Conservation (phyloP, 2,888 invertebrate species). For the Euzophera pinguis region DNA sequence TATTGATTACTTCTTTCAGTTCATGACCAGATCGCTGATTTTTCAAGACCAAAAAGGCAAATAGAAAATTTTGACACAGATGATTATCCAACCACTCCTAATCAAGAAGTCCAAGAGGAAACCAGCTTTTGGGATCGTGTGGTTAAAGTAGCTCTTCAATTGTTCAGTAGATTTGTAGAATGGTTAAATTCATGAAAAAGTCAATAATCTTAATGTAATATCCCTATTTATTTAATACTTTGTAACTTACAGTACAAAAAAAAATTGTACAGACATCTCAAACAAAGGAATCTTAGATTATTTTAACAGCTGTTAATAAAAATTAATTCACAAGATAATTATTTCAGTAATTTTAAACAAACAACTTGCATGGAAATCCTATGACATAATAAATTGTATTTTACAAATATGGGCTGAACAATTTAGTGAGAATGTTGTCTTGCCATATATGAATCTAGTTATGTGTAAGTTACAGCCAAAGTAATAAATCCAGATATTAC, state of each 20-base stretch:
- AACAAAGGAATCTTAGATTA: too few relatives aligned
- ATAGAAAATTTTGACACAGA: conserved; percentile 59
- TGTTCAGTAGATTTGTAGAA: conserved; percentile 65
- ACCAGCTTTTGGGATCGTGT: conserved; percentile 69
- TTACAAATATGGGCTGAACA: too few relatives aligned
- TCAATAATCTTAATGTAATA: not conserved
- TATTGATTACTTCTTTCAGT: not conserved
- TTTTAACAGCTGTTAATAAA: too few relatives aligned
- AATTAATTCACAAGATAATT: too few relatives aligned
- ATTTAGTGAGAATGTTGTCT: too few relatives aligned
- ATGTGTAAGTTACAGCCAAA: too few relatives aligned
- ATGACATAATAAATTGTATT: too few relatives aligned
- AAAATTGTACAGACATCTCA: too few relatives aligned
- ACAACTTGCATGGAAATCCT: too few relatives aligned
- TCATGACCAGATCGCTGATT: not conserved
- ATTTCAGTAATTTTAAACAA: too few relatives aligned
- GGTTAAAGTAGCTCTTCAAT: conserved; percentile 62
- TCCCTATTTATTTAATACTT: not conserved
- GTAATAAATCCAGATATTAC: too few relatives aligned
- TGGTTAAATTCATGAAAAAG: conserved; percentile 60
- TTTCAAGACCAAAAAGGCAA: conserved; percentile 47
- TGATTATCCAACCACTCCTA: conserved; percentile 43
- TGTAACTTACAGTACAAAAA: not conserved
- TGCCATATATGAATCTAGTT: too few relatives aligned
- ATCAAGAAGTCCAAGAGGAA: conserved; percentile 54